A percentile compares a stretch with the other conserved stretches of the same genome.
These are phyloP conservation scores for Digitonthophagus gazella DNA, from an alignment of 2,888 invertebrate genomes.

Conservation along the genomic window DNA sequence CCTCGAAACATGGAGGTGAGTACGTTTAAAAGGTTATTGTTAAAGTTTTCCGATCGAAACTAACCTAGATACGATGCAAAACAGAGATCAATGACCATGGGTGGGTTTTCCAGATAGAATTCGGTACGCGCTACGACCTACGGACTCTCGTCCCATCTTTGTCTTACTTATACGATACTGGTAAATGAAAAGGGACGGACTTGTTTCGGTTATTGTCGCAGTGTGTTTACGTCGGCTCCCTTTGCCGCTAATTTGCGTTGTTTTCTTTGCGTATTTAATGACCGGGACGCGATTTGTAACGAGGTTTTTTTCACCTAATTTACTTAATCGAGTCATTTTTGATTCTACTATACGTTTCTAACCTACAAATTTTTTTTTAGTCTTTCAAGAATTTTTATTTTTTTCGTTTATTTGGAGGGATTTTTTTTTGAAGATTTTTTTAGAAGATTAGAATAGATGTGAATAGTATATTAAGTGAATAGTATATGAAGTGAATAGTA, in stretches of 20 bases:
- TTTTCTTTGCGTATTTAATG: constrained; percentile 13
- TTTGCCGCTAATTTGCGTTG: constrained; percentile 28
- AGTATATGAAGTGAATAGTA: too few species aligned
- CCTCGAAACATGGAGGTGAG: constrained; percentile 29
- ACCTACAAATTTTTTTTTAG: too few species aligned
- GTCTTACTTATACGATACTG: constrained; percentile 3
- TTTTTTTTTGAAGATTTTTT: too few species aligned
- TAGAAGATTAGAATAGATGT: too few species aligned
- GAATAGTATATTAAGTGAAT: too few species aligned
- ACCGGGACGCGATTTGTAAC: background rate
- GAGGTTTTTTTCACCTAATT: background rate
- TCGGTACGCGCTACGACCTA: constrained; percentile 34
- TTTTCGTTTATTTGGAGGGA: too few species aligned
- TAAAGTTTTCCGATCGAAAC: constrained; percentile 18
- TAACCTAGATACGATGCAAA: constrained; percentile 33
- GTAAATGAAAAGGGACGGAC: background rate
- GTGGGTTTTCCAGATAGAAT: constrained; percentile 47
- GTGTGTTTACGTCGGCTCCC: constrained; percentile 27
- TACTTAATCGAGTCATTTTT: background rate
- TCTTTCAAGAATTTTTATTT: too few species aligned
- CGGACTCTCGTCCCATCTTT: constrained; percentile 31
- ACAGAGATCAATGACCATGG: constrained; percentile 52
- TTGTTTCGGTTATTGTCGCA: constrained; percentile 18
- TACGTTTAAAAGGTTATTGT: constrained; percentile 20
- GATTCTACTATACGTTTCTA: too few species aligned